Conservation (phyloP, 2,113 vertebrate genomes). For the Galeopterus variegatus region DNA sequence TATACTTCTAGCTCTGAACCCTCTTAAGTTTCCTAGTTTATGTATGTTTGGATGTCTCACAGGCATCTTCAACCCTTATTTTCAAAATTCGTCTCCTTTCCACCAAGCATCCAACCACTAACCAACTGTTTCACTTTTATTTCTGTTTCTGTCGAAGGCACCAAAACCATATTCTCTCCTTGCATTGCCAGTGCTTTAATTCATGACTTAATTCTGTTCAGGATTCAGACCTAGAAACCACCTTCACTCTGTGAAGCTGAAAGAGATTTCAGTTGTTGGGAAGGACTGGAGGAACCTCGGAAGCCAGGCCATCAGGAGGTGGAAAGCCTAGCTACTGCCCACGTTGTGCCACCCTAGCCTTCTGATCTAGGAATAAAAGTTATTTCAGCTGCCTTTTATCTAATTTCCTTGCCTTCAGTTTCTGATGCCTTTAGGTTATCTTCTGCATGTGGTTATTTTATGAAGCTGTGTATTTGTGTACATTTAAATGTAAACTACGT, state of each 20-base stretch:
- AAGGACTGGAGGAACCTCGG: not conserved
- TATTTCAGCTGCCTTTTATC: not conserved
- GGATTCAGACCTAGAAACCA: not conserved
- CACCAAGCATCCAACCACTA: not conserved
- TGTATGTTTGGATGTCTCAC: not conserved
- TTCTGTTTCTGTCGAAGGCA: not conserved
- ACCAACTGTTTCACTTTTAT: not conserved
- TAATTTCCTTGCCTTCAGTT: not conserved
- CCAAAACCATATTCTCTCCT: not conserved
- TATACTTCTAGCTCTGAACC: not conserved
- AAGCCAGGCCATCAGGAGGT: not conserved
- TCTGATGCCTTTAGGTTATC: not conserved
- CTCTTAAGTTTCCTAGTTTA: not conserved
- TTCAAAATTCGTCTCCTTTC: not conserved
- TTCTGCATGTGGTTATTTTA: not conserved
- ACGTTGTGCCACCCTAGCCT: not conserved
- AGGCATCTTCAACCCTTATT: not conserved
- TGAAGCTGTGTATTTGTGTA: not conserved
- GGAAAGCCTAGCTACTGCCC: not conserved
- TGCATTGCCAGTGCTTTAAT: not conserved
- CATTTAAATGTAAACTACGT: not conserved
- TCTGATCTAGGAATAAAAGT: not conserved
- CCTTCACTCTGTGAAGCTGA: fast-evolving
- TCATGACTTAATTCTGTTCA: not conserved
- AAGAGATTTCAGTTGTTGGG: not conserved